Conservation (phyloP, 1,140 invertebrate genomes). For the Sipha flava region DNA sequence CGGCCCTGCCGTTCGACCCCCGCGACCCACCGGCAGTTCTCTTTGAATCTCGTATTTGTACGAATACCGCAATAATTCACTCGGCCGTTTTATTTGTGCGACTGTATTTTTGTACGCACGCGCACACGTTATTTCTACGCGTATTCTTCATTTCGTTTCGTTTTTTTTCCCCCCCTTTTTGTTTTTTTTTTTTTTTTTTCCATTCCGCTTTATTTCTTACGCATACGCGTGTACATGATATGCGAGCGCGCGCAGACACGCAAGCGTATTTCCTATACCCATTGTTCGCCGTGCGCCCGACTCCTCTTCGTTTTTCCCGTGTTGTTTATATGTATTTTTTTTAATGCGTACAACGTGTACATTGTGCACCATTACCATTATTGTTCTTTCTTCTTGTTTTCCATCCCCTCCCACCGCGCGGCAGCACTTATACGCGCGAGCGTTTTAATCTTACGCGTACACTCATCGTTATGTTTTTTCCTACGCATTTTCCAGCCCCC, state of each 20-base stretch:
- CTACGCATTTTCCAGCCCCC: no score
- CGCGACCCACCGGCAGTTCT: neutral
- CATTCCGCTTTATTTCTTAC: neutral
- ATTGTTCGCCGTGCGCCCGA: neutral
- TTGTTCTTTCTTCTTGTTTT: neutral
- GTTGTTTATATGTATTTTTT: neutral
- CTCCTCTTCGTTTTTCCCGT: neutral
- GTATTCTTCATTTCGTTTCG: neutral
- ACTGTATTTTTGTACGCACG: no score
- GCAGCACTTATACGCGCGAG: no score
- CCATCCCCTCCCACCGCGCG: no score
- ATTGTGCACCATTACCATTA: neutral
- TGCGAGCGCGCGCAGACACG: no score
- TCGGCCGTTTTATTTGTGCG: neutral
- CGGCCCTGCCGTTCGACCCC: neutral
- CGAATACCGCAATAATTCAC: constrained; percentile 18
- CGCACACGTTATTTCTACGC: no score
- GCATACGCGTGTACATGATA: no score
- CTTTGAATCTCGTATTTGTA: constrained; percentile 13
- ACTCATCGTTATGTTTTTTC: no score
- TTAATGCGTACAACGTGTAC: neutral
- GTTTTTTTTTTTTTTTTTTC: neutral
- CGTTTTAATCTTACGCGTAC: no score
- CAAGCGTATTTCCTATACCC: no score
- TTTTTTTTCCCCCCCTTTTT: neutral